Evolutionary conservation across 2,888 invertebrate genomes (phyloP), one percentile per base, ranked within the genome.

Genomic region (Eumerus sabulonum): DNA sequence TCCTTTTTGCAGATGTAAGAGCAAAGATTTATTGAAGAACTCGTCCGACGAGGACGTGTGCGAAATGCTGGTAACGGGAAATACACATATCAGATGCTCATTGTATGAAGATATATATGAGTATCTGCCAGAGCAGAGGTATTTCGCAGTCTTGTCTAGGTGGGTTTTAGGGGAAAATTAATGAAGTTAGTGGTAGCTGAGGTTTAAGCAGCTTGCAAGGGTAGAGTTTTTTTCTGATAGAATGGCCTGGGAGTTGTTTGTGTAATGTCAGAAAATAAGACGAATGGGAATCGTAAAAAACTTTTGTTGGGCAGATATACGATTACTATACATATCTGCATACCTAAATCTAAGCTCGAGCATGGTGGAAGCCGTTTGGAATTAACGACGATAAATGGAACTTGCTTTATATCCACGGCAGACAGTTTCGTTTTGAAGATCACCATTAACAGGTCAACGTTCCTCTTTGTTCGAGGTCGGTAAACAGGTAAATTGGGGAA

Each of bases 21-120:
- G 72, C 64, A 64, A 72, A 72, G 72, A 72, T 72, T 72, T 72
- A 72, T 72, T 64, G 64, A 59, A 54, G 63, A 51, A 42, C 59
- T 19, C 45, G 51, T 51, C 11, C 48, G 57, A 50, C 42, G 40
- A n/a, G n/a, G n/a, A n/a, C n/a, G n/a, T n/a, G n/a, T 14, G 42
- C 14, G 16, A 11, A 18, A 42, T 14, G 42, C 35, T 36, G 35
- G 13, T n/a, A 18, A 35, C 27, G 64, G 51, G 18, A 38, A 57
- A 35, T 44, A 44, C 53, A 35, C 27, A 54, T 56, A 42, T 17
- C 42, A 57, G 35, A 57, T 19, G 53, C 45, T 19, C 45, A 70
- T 40, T 38, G 54, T 42, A 50, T 9, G 16, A 9, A 38, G 35
- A 40, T 38, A 35, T 9, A 35, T 5, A 5, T 3, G 19, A 12